Conservation (phyloP, 2,888 invertebrate species). For the Sipunculus nudus region DNA sequence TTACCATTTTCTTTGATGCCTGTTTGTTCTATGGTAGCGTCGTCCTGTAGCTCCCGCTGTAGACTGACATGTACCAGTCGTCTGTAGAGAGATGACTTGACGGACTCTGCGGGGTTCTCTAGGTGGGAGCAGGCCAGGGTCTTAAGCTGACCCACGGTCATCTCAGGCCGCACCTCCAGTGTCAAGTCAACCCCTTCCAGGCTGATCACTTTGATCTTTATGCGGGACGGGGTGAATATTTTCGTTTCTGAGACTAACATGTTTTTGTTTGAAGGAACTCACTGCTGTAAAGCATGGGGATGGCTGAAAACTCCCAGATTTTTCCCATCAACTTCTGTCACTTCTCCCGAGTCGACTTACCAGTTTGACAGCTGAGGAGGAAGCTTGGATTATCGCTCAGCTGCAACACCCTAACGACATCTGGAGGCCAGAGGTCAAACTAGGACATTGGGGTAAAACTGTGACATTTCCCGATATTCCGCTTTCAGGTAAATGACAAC, state of each 20-base stretch:
- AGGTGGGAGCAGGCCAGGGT: slow-evolving; percentile 64
- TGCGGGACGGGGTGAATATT: slow-evolving; percentile 55
- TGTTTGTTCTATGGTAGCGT: slow-evolving; percentile 60
- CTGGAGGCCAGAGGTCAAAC: no score
- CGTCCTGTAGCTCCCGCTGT: slow-evolving; percentile 62
- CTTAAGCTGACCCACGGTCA: slow-evolving; percentile 66
- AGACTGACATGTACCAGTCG: slow-evolving; percentile 64
- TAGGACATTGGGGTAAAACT: no score
- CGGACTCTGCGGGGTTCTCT: slow-evolving; percentile 60
- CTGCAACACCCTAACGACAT: no score
- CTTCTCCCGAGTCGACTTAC: no score
- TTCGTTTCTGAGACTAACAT: slow-evolving; percentile 66
- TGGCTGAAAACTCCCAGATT: no score
- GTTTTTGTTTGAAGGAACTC: no score
- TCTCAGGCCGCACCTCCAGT: slow-evolving; percentile 56
- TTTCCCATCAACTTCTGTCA: no score
- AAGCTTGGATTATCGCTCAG: no score
- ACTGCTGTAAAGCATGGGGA: no score
- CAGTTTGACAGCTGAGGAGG: no score
- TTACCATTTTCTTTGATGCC: slow-evolving; percentile 65
- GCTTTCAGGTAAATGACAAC: no score
- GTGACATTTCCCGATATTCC: no score
- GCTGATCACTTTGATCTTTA: slow-evolving; percentile 63
- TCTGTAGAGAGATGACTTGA: slow-evolving; percentile 64
- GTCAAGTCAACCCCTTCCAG: slow-evolving; percentile 61